These are phyloP conservation scores for Campoplex capitator DNA, from an alignment of 2,888 invertebrate genomes.

Conservation along the genomic window DNA sequence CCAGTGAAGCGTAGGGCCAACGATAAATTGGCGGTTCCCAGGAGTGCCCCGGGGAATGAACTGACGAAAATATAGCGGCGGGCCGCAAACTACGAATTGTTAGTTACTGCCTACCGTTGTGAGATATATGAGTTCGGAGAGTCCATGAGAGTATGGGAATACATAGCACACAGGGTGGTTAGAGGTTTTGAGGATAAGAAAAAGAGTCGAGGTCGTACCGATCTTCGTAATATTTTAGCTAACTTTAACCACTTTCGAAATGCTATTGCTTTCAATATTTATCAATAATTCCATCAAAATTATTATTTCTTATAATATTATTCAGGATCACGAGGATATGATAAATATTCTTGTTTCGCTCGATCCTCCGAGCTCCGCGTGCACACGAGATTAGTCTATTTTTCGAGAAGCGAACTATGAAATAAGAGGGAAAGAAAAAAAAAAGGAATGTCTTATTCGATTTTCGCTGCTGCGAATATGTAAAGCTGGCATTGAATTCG, in stretches of 20 bases:
- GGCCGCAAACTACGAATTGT: slow-evolving; percentile 83
- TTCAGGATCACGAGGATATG: not conserved
- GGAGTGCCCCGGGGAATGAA: slow-evolving; percentile 79
- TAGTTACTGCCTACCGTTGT: slow-evolving; percentile 80
- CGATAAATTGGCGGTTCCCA: slow-evolving; percentile 81
- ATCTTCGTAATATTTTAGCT: slow-evolving; percentile 2
- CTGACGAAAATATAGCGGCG: slow-evolving; percentile 83
- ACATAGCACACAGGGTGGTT: slow-evolving; percentile 25
- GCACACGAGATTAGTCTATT: not conserved
- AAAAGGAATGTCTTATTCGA: no score
- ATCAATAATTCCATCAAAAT: not conserved
- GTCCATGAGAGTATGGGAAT: slow-evolving; percentile 61
- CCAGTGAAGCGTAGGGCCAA: slow-evolving; percentile 70
- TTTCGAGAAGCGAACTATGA: no score
- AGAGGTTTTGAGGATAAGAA: slow-evolving; percentile 21
- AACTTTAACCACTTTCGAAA: not conserved
- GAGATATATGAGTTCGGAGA: slow-evolving; percentile 79
- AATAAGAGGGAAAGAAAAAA: not conserved
- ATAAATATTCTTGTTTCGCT: not conserved
- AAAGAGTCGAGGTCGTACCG: not conserved
- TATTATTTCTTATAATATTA: not conserved
- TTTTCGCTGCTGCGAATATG: no score
- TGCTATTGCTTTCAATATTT: not conserved
- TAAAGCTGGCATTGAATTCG: not conserved
- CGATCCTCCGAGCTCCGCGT: not conserved